Conservation (phyloP, 2,113 vertebrate genomes). For the Miniopterus natalensis region DNA sequence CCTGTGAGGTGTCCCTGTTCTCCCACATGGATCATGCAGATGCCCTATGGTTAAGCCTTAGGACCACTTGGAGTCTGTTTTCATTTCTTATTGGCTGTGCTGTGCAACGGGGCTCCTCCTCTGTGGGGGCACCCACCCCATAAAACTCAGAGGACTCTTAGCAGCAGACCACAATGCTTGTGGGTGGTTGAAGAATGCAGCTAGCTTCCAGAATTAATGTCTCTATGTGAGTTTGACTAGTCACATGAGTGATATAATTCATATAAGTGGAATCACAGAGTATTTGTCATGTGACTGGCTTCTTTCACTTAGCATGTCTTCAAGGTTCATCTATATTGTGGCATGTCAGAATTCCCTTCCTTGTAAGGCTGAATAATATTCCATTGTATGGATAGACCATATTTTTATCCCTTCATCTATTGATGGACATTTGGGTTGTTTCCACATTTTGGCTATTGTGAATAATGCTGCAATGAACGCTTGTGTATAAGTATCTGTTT, state of each 20-base stretch:
- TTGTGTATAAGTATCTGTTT: neutral
- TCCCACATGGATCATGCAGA: neutral
- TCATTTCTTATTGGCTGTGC: neutral
- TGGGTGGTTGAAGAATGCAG: neutral
- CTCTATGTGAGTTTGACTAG: neutral
- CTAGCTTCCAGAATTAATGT: neutral
- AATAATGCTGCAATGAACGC: neutral
- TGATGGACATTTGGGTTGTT: neutral
- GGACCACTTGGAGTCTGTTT: neutral
- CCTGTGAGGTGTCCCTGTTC: neutral
- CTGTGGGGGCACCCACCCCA: neutral
- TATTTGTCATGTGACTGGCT: neutral
- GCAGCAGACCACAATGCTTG: neutral
- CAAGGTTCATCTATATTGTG: neutral
- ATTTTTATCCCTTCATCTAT: neutral
- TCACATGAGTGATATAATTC: neutral
- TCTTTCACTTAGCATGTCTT: neutral
- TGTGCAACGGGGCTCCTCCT: neutral
- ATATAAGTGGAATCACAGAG: neutral
- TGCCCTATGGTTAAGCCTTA: neutral
- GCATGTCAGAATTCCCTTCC: constrained; percentile 10
- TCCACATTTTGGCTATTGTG: neutral
- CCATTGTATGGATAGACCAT: neutral
- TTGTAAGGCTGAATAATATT: neutral
- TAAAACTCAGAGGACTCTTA: neutral